A percentile compares a stretch with the other conserved stretches of the same genome.
Evolutionary conservation across 2,888 invertebrate genomes (phyloP).

Genomic region (Atethmia centrago): DNA sequence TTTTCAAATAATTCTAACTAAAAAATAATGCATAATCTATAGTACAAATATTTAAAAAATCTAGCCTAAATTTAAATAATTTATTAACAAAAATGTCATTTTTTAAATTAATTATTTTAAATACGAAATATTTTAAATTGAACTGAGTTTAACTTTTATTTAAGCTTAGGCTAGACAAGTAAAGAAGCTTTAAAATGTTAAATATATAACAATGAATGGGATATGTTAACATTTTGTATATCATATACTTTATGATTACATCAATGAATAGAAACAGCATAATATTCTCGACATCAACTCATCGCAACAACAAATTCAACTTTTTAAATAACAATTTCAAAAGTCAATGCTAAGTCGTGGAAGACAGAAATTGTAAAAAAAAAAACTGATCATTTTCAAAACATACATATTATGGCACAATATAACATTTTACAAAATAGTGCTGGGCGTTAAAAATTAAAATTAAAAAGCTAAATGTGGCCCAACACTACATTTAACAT

Average conservation of each 20-base stretch:
- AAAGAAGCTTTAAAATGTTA: constrained; percentile 71
- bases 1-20: constrained; percentile 71
- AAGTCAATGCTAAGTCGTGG: constrained; percentile 68
- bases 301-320: constrained; percentile 63
- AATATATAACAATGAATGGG: constrained; percentile 76
- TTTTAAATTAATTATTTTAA: constrained; percentile 50
- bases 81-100: constrained; percentile 34
- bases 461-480: constrained; percentile 51
- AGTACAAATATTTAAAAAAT: constrained; percentile 60
- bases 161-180: constrained; percentile 64
- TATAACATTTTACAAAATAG: constrained; percentile 55
- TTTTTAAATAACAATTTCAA: constrained; percentile 57
- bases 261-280: constrained; percentile 72
- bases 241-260: constrained; percentile 70
- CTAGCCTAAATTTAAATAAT: constrained; percentile 63
- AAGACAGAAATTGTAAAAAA: constrained; percentile 70
- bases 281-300: constrained; percentile 55
- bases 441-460: constrained; percentile 48
- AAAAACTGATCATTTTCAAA: constrained; percentile 53
- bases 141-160: constrained; percentile 48
- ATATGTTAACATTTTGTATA: constrained; percentile 82
- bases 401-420: constrained; percentile 65
- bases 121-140: constrained; percentile 38
- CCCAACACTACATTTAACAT: constrained; percentile 59
- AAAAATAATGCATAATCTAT: constrained; percentile 65